Evolutionary conservation across 2,888 invertebrate species (phyloP), one percentile per base, ranked within the genome.

Genomic region (Drosophila quinaria): DNA sequence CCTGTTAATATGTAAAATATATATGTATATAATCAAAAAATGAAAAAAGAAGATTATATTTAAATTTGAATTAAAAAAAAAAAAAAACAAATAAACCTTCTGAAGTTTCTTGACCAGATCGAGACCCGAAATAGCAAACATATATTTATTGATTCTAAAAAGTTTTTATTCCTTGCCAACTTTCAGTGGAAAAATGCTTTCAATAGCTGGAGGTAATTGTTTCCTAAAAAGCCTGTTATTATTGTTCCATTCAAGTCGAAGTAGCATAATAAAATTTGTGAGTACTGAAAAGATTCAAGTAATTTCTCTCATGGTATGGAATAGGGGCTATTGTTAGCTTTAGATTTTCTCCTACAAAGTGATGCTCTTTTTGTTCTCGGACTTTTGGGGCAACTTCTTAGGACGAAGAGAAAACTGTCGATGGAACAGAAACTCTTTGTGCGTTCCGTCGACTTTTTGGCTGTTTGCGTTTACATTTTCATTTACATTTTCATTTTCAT

Each of bases 381-480:
- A 64, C 67, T 81, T 73, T 10, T 10, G 6, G 42, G 17, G 11
- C 41, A 42, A 49, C 52, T 59, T 55, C 44, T 33, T 51, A 42
- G 42, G 51, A 42, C 17, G 19, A 39, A 11, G 35, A 15, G 33
- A n/a, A 55, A 52, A 37, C 25, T 55, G 54, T 46, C 19, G 54
- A 11, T 61, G 41, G 35, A 46, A 17, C 4, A 15, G 59, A 39
- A 59, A 39, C 59, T 54, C 55, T 39, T 50, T 51, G 55, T 63
- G 41, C 44, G 65, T 75, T 80, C 62, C 49, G 35, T 56, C 64
- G 88, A 81, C 79, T 81, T 81, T 78, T 81, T 80, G 76, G 66
- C 73, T 81, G 88, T 89, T 89, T 89, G 86, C 79, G 86, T 88
- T 88, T 74, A 70, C 74, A 74, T 78, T 77, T 77, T 80, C 75